Evolutionary conservation across 2,888 invertebrate species (phyloP).

Genomic region (Cataglyphis cursor): DNA sequence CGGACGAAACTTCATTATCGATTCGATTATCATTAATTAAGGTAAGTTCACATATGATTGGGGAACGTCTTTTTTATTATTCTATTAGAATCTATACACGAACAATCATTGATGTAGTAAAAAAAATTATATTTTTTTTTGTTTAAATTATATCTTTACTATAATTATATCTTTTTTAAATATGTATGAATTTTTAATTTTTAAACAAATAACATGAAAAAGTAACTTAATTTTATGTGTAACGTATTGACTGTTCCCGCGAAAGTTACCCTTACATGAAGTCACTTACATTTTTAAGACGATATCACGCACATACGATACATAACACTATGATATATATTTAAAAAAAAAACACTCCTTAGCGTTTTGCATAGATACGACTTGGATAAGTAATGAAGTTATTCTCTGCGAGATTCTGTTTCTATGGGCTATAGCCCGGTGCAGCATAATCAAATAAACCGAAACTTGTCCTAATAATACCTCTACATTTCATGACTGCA

Average conservation of each 20-base stretch:
- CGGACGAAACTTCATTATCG: constrained; percentile 90
- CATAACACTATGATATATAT: constrained; percentile 5
- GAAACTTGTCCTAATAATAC: constrained; percentile 78
- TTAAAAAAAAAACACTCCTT: not conserved
- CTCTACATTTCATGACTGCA: constrained; percentile 73
- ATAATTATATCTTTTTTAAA: not conserved
- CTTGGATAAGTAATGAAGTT: constrained; percentile 48
- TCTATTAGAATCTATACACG: not conserved
- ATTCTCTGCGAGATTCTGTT: constrained; percentile 44
- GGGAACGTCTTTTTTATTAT: not conserved
- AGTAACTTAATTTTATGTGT: not conserved
- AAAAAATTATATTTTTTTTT: not conserved
- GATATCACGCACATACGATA: not conserved
- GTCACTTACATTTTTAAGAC: not conserved
- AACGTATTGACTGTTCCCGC: not conserved
- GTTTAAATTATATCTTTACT: too few relatives aligned
- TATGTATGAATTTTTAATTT: not conserved
- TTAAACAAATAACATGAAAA: not conserved
- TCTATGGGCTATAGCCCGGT: constrained; percentile 10
- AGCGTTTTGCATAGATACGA: constrained; percentile 35
- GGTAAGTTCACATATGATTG: constrained; percentile 84
- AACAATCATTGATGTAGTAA: not conserved
- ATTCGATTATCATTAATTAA: constrained; percentile 90
- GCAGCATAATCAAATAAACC: constrained; percentile 78
- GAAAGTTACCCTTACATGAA: not conserved